Percentiles rank a stretch among this genome's conserved stretches.
phyloP scores from a whole-genome alignment of 2,888 invertebrate species.

The Axea sp. region DNA sequence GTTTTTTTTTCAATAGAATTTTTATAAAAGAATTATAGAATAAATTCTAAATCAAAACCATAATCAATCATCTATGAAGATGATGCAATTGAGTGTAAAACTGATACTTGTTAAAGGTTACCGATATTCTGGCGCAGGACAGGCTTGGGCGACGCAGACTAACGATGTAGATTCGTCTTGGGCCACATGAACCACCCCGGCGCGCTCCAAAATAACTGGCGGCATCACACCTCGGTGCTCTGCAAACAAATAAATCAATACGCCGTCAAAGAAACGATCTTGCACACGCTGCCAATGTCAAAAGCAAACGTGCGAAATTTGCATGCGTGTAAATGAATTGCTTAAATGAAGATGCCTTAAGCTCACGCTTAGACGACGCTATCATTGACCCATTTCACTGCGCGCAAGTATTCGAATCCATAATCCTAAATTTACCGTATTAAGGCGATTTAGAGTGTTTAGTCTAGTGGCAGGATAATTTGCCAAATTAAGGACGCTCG shows the following conservation, averaged over 20 bases:
- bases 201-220: slow-evolving; percentile 86
- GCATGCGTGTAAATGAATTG: slow-evolving; percentile 55
- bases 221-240: slow-evolving; percentile 87
- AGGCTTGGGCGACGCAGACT: slow-evolving; percentile 89
- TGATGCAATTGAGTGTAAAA: too few relatives aligned
- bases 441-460: slow-evolving; percentile 55
- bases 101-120: too few relatives aligned
- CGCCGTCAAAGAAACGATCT: slow-evolving; percentile 47
- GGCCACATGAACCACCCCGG: slow-evolving; percentile 85
- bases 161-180: slow-evolving; percentile 88
- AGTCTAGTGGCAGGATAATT: slow-evolving; percentile 57
- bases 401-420: slow-evolving; percentile 50
- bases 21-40: too few relatives aligned
- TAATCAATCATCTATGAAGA: too few relatives aligned
- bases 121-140: slow-evolving; percentile 89
- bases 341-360: slow-evolving; percentile 56
- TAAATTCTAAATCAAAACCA: too few relatives aligned
- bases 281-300: slow-evolving; percentile 27
- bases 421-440: slow-evolving; percentile 60
- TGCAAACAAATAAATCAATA: slow-evolving; percentile 73
- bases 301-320: slow-evolving; percentile 51
- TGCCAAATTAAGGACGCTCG: slow-evolving; percentile 62
- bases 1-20: too few relatives aligned
- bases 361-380: slow-evolving; percentile 36
- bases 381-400: slow-evolving; percentile 49